Base-by-base conservation (phyloP, 1,140 invertebrate genomes). In the Teleogryllus occipitalis region DNA sequence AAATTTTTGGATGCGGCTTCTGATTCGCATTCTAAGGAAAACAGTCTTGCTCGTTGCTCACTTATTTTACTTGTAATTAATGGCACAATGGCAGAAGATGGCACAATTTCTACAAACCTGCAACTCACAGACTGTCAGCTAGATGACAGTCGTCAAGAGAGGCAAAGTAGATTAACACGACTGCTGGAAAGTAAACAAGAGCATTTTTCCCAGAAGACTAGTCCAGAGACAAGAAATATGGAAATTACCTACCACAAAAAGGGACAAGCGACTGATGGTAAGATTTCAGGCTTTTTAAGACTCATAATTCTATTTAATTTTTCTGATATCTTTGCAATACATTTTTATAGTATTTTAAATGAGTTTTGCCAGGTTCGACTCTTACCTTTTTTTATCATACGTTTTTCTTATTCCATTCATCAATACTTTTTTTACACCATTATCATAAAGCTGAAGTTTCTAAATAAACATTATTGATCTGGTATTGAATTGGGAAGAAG, bases 91-190 rank as follows among this genome's bases (percentile, higher is more conserved):
- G 90, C 93, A 82, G 92, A 90, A 0, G 92, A 97, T 85, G 88
- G 88, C 74, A 91, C 94, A 0, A 86, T 97, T 80, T 90, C 90
- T 47, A 92, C 92, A 0, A 92, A 92, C 8, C 87, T 97, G 46
- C 86, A 93, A 8, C 87, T 97, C 0, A 91, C 93, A 81, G 93
- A 97, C 86, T 94, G 93, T 81, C 90, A 93, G 12, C 84, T 97
- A 27, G 94, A 96, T 82, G 96, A 98, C 84, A 93, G 89, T 7
- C 85, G 96, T 27, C 46, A 47, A 21, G 73, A 79, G 8, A 39
- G 48, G 10, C 39, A 80, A 8, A 48, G 47, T 18, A 49, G 46
- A 15, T 27, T 81, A 15, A 81, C 65, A 7, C 74, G 65, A 21
- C 46, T 88, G 48, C 85, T 86, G 88, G 86, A 88, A 83, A 85